Conservation (phyloP, 2,797 vertebrate genomes). For the Lepus oiostolus region DNA sequence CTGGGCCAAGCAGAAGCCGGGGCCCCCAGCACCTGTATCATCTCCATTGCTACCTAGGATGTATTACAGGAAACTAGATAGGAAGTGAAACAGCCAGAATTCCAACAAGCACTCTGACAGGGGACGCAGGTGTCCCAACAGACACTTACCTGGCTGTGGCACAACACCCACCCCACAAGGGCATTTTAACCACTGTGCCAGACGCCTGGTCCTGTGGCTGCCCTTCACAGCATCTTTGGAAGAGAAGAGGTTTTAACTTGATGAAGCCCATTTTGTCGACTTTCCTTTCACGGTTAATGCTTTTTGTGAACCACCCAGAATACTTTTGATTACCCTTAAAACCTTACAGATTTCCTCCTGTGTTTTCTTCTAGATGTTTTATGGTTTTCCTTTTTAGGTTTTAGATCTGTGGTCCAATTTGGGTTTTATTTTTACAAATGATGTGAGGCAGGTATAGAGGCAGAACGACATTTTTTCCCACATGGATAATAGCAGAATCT, state of each 20-base stretch:
- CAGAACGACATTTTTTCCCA: not conserved
- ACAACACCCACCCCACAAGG: too few species aligned
- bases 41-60: too few species aligned
- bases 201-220: not conserved
- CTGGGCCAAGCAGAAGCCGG: too few species aligned
- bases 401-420: not conserved
- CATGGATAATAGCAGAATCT: not conserved
- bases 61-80: too few species aligned
- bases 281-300: not conserved
- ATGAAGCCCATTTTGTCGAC: not conserved
- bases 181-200: not conserved
- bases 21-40: too few species aligned
- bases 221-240: not conserved
- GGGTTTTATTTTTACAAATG: not conserved
- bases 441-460: not conserved
- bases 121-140: too few species aligned
- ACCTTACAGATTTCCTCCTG: not conserved
- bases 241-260: not conserved
- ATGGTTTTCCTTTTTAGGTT: not conserved
- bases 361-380: not conserved
- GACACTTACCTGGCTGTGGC: too few species aligned
- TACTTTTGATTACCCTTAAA: not conserved
- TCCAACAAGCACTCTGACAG: too few species aligned
- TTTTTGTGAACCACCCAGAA: not conserved
- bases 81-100: too few species aligned